Evolutionary conservation across 2,797 vertebrate species (phyloP).

Genomic region (Hipposideros larvatus): DNA sequence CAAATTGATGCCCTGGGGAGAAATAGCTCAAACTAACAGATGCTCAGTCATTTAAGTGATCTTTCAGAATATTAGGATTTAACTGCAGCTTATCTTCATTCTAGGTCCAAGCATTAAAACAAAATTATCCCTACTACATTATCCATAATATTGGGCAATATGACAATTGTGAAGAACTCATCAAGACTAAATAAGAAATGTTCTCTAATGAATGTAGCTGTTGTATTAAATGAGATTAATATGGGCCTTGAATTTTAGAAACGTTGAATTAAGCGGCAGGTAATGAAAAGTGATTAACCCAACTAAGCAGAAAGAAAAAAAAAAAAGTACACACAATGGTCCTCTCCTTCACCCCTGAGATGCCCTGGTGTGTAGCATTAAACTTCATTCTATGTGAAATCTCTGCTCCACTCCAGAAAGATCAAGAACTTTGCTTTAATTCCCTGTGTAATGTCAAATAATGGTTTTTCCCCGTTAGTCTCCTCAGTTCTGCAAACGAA

Average conservation of each 20-base stretch:
- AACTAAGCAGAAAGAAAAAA: slow-evolving; percentile 37
- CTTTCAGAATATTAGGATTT: slow-evolving; percentile 47
- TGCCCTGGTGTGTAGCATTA: not conserved
- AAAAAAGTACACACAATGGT: not conserved
- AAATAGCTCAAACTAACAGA: slow-evolving; percentile 49
- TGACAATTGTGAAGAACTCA: slow-evolving; percentile 34
- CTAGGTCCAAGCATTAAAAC: slow-evolving; percentile 33
- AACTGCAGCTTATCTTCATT: slow-evolving; percentile 36
- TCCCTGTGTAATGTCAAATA: not conserved
- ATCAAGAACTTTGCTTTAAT: not conserved
- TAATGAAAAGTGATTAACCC: slow-evolving; percentile 37
- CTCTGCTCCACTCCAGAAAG: not conserved
- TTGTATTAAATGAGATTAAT: slow-evolving; percentile 47
- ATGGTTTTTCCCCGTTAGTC: not conserved
- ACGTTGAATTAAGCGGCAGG: not conserved
- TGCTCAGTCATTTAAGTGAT: not conserved
- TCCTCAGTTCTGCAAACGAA: slow-evolving; percentile 26
- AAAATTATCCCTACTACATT: slow-evolving; percentile 60
- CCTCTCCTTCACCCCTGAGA: not conserved
- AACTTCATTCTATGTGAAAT: not conserved
- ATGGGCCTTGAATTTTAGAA: slow-evolving; percentile 32
- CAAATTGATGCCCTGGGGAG: not conserved
- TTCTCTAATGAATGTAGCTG: slow-evolving; percentile 6
- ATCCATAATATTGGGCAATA: not conserved
- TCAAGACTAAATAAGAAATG: slow-evolving; percentile 45